A percentile compares a stretch with the other conserved stretches of the same genome.
phyloP scores from a whole-genome alignment of 2,888 invertebrate species.

The Pyrochroa serraticornis region DNA sequence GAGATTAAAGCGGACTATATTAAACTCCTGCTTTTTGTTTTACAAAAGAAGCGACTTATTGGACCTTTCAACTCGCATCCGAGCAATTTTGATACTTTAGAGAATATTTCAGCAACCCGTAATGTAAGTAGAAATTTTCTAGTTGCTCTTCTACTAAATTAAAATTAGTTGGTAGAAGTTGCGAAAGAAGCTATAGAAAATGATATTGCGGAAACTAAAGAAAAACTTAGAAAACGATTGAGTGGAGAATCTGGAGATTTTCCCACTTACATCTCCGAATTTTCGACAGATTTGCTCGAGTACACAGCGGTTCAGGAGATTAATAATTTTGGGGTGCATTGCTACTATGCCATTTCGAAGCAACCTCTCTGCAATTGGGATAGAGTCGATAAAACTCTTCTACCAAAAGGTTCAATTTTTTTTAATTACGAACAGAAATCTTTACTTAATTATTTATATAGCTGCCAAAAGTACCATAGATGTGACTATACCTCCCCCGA shows the following conservation, averaged over 20 bases:
- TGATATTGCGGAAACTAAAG: constrained; percentile 41
- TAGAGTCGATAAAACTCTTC: constrained; percentile 48
- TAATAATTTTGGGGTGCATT: constrained; percentile 60
- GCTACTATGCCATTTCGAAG: constrained; percentile 60
- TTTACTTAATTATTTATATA: neutral
- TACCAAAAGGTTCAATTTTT: constrained; percentile 45
- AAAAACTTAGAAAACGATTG: constrained; percentile 32
- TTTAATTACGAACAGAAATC: neutral
- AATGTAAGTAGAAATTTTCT: constrained; percentile 39
- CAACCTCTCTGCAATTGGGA: constrained; percentile 58
- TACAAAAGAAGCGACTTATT: constrained; percentile 54
- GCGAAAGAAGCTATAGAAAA: constrained; percentile 50
- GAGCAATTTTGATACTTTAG: constrained; percentile 43
- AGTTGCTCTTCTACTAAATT: constrained; percentile 1
- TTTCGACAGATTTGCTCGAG: constrained; percentile 56
- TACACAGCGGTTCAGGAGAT: constrained; percentile 60
- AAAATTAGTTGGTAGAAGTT: constrained; percentile 45
- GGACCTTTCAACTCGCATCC: constrained; percentile 58
- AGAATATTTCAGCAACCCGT: constrained; percentile 46
- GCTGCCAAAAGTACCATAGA: constrained; percentile 22
- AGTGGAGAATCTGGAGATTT: constrained; percentile 45
- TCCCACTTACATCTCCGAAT: constrained; percentile 52
- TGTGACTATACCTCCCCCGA: constrained; percentile 3
- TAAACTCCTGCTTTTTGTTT: constrained; percentile 57
- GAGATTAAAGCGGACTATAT: constrained; percentile 55